Conservation (phyloP, 2,113 vertebrate genomes). For the Microcebus griseorufus region DNA sequence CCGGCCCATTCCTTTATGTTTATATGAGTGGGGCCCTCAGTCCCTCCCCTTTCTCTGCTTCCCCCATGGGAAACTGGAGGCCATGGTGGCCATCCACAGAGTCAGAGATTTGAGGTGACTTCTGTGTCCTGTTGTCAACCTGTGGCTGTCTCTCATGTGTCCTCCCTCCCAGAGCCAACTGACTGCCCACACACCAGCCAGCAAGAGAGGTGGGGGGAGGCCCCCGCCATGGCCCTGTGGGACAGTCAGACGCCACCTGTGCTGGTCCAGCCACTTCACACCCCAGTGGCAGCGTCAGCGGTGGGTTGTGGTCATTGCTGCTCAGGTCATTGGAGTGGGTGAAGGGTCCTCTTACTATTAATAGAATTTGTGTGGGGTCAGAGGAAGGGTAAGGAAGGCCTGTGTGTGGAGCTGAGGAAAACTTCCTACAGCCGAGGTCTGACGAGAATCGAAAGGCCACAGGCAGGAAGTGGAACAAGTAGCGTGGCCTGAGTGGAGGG, state of each 20-base stretch:
- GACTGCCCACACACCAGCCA: too few species aligned
- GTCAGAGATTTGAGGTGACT: not conserved
- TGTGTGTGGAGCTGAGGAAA: not conserved
- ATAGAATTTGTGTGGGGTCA: not conserved
- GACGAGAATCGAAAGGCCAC: not conserved
- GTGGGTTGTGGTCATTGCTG: not conserved
- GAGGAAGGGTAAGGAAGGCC: not conserved
- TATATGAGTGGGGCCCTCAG: not conserved
- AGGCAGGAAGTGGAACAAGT: not conserved
- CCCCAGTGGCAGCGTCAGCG: not conserved
- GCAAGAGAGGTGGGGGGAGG: not conserved
- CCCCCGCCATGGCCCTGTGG: too few species aligned
- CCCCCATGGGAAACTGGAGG: not conserved
- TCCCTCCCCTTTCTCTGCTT: not conserved
- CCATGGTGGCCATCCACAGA: not conserved
- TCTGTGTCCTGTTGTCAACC: not conserved
- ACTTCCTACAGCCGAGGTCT: not conserved
- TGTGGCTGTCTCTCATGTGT: not conserved
- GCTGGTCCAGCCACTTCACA: not conserved
- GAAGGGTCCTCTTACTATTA: not conserved
- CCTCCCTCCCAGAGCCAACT: not conserved
- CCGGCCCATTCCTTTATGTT: not conserved
- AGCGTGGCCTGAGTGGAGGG: not conserved
- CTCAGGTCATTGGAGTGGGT: not conserved
- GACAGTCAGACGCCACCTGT: fast-evolving